Evolutionary conservation across 2,888 invertebrate species (phyloP).

Genomic region (Rhimphoctona megacephalus): DNA sequence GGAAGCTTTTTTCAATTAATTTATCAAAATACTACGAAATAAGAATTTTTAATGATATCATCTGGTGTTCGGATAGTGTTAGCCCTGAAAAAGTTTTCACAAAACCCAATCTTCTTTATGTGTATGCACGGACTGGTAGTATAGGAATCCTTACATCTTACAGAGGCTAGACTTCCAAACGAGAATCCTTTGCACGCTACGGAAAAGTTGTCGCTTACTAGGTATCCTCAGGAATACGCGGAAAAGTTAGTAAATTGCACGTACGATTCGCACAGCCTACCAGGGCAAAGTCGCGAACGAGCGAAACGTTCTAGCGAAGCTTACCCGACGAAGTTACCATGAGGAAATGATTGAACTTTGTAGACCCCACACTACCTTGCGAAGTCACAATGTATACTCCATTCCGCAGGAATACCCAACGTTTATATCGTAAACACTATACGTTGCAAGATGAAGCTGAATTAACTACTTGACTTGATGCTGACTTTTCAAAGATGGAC

Average conservation of each 20-base stretch:
- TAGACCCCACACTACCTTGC: slow-evolving; percentile 21
- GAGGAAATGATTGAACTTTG: slow-evolving; percentile 70
- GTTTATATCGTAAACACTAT: slow-evolving; percentile 38
- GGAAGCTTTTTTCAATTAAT: slow-evolving; percentile 12
- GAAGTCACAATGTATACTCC: slow-evolving; percentile 22
- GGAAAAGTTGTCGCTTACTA: slow-evolving; percentile 57
- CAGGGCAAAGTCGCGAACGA: slow-evolving; percentile 48
- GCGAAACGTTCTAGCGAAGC: slow-evolving; percentile 42
- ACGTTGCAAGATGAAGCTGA: slow-evolving; percentile 41
- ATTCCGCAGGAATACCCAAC: slow-evolving; percentile 44
- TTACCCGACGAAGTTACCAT: slow-evolving; percentile 54
- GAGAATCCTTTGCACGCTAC: slow-evolving; percentile 42
- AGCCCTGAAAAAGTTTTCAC: slow-evolving; percentile 21
- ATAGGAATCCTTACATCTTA: slow-evolving; percentile 43
- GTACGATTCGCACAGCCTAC: slow-evolving; percentile 48
- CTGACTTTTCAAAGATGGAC: slow-evolving; percentile 19
- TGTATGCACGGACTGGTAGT: slow-evolving; percentile 14
- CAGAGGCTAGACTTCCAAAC: slow-evolving; percentile 40
- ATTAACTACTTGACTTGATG: slow-evolving; percentile 17
- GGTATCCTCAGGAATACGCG: slow-evolving; percentile 44
- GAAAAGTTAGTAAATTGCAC: slow-evolving; percentile 64
- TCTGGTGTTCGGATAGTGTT: slow-evolving; percentile 15
- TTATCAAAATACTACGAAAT: neutral
- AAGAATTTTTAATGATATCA: slow-evolving; percentile 28
- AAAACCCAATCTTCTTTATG: slow-evolving; percentile 40